A percentile compares a stretch with the other conserved stretches of the same genome.
These are phyloP conservation scores for Hippopotamus amphibius DNA, from an alignment of 2,113 vertebrate genomes.

Conservation along the genomic window DNA sequence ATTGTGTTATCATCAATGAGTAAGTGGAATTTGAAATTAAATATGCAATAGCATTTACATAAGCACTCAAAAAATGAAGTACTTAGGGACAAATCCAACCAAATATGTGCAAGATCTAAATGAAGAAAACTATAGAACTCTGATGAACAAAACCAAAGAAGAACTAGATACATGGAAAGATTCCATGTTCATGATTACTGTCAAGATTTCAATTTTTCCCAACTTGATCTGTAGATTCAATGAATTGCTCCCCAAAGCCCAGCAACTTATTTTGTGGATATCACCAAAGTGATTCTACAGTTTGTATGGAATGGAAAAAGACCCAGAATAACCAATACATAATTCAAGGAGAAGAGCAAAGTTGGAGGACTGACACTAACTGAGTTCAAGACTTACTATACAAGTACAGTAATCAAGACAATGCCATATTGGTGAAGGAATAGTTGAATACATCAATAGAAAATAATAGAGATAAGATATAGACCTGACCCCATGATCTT, in stretches of 20 bases:
- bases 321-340: not conserved
- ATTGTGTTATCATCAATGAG: not conserved
- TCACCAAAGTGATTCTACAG: not conserved
- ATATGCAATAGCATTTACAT: not conserved
- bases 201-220: not conserved
- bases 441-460: not conserved
- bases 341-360: not conserved
- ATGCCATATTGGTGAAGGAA: not conserved
- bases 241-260: not conserved
- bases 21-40: not conserved
- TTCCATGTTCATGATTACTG: not conserved
- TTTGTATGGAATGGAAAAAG: not conserved
- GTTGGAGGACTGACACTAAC: not conserved
- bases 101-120: not conserved
- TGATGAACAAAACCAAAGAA: not conserved
- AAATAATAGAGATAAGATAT: not conserved
- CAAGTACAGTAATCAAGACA: not conserved
- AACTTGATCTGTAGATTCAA: not conserved
- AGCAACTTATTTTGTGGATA: not conserved
- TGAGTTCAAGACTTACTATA: not conserved
- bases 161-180: not conserved
- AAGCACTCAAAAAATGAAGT: not conserved
- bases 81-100: not conserved
- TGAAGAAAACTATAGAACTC: not conserved
- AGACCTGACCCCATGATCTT: not conserved